Conservation (phyloP, 2,797 vertebrate species). For the Micropoecilia bifurca region DNA sequence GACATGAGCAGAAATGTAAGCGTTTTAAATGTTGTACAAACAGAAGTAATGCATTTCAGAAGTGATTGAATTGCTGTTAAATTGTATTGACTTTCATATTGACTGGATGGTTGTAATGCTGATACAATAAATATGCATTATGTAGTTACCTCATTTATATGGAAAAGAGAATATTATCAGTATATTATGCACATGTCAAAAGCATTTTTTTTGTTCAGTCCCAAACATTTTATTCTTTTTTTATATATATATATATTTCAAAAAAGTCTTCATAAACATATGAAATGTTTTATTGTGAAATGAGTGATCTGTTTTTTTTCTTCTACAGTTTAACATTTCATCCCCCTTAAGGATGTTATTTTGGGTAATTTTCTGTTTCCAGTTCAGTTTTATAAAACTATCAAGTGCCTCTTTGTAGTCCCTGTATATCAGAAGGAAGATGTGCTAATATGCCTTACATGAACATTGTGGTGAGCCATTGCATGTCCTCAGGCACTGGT, state of each 20-base stretch:
- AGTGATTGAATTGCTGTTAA: slow-evolving; percentile 38
- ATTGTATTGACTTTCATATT: slow-evolving; percentile 38
- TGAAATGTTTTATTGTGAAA: slow-evolving; percentile 37
- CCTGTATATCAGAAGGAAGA: slow-evolving; percentile 53
- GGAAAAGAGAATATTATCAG: slow-evolving; percentile 20
- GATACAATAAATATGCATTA: slow-evolving; percentile 52
- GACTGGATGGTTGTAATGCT: slow-evolving; percentile 37
- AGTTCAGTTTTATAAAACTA: slow-evolving; percentile 39
- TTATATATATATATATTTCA: background rate
- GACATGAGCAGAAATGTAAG: slow-evolving; percentile 6
- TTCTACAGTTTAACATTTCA: background rate
- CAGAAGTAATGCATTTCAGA: slow-evolving; percentile 38
- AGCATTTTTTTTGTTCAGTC: slow-evolving; percentile 34
- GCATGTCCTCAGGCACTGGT: slow-evolving; percentile 41
- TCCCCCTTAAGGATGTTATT: slow-evolving; percentile 5
- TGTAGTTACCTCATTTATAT: slow-evolving; percentile 54
- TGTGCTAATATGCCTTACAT: slow-evolving; percentile 58
- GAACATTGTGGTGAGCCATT: slow-evolving; percentile 48
- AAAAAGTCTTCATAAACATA: background rate
- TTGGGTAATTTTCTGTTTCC: slow-evolving; percentile 19
- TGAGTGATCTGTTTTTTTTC: background rate
- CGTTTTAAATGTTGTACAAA: slow-evolving; percentile 25
- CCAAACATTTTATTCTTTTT: slow-evolving; percentile 14
- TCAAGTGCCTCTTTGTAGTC: slow-evolving; percentile 79
- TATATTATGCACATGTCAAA: slow-evolving; percentile 46